Base-by-base conservation (phyloP, 2,888 invertebrate genomes). In the Rutpela maculata region DNA sequence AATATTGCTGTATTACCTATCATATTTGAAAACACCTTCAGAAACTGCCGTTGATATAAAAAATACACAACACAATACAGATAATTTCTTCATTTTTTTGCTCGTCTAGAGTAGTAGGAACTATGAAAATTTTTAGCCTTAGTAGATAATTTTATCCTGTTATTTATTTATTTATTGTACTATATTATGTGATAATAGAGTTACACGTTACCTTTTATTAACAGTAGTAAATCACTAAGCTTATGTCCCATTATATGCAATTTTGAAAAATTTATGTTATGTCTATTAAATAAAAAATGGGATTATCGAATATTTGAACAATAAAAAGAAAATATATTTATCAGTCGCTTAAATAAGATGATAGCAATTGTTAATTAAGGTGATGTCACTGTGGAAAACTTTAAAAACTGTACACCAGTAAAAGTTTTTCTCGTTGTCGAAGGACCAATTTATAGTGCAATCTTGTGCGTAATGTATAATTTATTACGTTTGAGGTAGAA, bases 1-100 rank as follows among this genome's bases (percentile, higher is more conserved):
- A 31, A 17, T 63, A 26, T n/a, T 22, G 12, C 12, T 31, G 38
- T 17, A n/a, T 67, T 67, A 67, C 67, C 67, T 56, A 55, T 26
- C 17, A 26, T 67, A 65, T 43, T 12, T 65, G 9, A 43, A n/a
- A 6, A 19, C 10, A 18, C 35, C 35, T 17, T 38, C 31, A 26
- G 63, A 5, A 63, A 35, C 4, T 12, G 35, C 38, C 9, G 17
- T 9, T n/a, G 9, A 26, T n/a, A 63, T n/a, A 11, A 35, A n/a
- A n/a, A 12, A 1, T 43, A 43, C 26, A 65, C 11, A 43, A 43
- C 15, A 19, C 17, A 35, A 35, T 35, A 17, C 10, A 19, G 12
- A 9, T 15, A 65, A 43, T 22, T 65, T 65, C 65, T n/a, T n/a
- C 43, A 43, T 50, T 50, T 50, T 50, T 50, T 50, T 50, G n/a